These are phyloP conservation scores for Cantharis nigra DNA, from an alignment of 2,888 invertebrate genomes.

Conservation along the genomic window DNA sequence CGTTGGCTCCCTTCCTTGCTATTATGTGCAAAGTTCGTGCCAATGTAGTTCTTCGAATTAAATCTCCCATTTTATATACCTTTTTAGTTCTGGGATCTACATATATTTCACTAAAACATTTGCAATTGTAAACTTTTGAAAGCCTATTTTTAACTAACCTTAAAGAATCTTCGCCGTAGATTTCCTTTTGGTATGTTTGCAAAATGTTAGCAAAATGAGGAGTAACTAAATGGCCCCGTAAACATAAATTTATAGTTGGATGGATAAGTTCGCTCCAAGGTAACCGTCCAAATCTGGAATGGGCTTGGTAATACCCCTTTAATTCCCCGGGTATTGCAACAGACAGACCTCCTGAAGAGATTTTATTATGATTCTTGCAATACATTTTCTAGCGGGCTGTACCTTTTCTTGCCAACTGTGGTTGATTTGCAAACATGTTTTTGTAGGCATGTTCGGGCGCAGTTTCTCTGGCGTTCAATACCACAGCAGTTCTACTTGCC, in stretches of 20 bases:
- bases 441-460: slow-evolving; percentile 69
- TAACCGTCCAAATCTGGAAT: slow-evolving; percentile 71
- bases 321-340: slow-evolving; percentile 87
- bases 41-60: slow-evolving; percentile 54
- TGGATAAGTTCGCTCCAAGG: slow-evolving; percentile 78
- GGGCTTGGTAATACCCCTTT: slow-evolving; percentile 77
- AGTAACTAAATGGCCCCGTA: slow-evolving; percentile 69
- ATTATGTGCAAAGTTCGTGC: slow-evolving; percentile 61
- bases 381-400: background rate
- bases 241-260: slow-evolving; percentile 74
- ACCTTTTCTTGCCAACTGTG: background rate
- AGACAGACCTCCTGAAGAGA: slow-evolving; percentile 64
- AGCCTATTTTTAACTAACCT: slow-evolving; percentile 30
- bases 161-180: slow-evolving; percentile 22
- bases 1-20: slow-evolving; percentile 59
- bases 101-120: slow-evolving; percentile 43
- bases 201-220: slow-evolving; percentile 67
- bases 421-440: slow-evolving; percentile 63
- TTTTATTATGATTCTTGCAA: background rate
- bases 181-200: slow-evolving; percentile 51
- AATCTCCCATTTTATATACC: slow-evolving; percentile 53
- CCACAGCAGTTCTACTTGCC: slow-evolving; percentile 59
- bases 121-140: background rate
- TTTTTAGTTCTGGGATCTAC: slow-evolving; percentile 53
- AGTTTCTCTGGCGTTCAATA: slow-evolving; percentile 74